Conservation (phyloP, 2,113 vertebrate genomes). For the Centropus unirufus region DNA sequence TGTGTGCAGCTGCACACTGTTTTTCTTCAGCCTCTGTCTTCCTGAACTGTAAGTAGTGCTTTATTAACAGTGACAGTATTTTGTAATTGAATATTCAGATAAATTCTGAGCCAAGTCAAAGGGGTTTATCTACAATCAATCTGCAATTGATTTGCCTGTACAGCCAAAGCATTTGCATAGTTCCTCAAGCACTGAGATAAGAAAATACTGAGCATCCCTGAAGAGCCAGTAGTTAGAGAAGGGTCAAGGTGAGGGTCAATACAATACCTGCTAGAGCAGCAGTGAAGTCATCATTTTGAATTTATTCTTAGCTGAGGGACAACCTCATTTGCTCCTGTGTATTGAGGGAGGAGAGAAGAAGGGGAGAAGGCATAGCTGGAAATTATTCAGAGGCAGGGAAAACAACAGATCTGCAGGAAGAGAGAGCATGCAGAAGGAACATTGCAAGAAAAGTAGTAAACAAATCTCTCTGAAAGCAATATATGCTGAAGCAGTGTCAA, state of each 20-base stretch:
- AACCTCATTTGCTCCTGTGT: constrained; percentile 24
- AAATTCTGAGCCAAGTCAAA: constrained; percentile 53
- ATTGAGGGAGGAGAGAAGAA: neutral
- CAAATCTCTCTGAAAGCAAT: neutral
- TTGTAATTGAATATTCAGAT: constrained; percentile 61
- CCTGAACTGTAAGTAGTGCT: neutral
- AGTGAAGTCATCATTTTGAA: constrained; percentile 37
- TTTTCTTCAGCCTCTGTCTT: constrained; percentile 1
- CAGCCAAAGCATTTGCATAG: constrained; percentile 33
- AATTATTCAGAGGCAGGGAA: neutral
- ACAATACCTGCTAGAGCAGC: neutral
- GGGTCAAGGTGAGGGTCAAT: constrained; percentile 53
- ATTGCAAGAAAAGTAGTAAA: neutral
- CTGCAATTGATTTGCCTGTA: constrained; percentile 55
- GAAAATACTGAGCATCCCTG: neutral
- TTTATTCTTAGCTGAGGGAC: constrained; percentile 47
- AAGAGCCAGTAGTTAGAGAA: neutral
- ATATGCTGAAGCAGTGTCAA: neutral
- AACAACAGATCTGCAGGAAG: neutral
- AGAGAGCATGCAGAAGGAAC: neutral
- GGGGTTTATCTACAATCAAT: constrained; percentile 48
- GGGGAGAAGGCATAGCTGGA: neutral
- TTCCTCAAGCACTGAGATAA: neutral
- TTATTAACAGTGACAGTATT: constrained; percentile 59
- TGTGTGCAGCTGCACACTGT: neutral